Base-by-base conservation (phyloP, 2,888 invertebrate genomes). In the Escarpia spicata region DNA sequence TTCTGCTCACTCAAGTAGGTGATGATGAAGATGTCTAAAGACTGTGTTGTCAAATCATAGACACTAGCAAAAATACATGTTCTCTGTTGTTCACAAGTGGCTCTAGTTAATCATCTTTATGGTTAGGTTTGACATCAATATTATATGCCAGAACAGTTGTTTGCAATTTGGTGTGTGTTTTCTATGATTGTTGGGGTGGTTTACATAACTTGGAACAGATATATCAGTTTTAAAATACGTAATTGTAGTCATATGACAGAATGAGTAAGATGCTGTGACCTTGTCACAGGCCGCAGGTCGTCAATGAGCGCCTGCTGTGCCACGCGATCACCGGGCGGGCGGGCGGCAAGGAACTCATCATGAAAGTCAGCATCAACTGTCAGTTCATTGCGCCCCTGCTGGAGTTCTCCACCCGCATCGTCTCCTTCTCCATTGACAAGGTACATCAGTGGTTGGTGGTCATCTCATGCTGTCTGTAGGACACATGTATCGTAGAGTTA, bases 361-460 rank as follows among this genome's bases (percentile, higher is more conserved):
- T 96, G 95, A 95, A 95, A 93, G 95, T 96, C 58, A 95, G 96
- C 92, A 94, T 96, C n/a, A 94, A 94, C 60, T 95, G 96, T 44
- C 96, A 96, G 92, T 96, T 96, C 93, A 96, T 96, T 94, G 95
- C 95, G 92, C 96, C 96, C 2, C 94, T 96, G n/a, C 94, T 96
- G 6, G 95, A 96, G 93, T 96, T 96, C 95, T 96, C 96, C 31
- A 95, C 95, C 90, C 95, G 95, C 90, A 95, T 95, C 93, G 94
- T 96, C 89, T 95, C 95, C 94, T 96, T 96, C 94, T 95, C 96
- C 92, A 95, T 96, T 0, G 96, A 96, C 93, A 96, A 96, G 95
- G 96, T 96, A 93, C 52, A 52, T 52, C 52, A 52, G 12, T 52
- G 52, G 10, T 52, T 12, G 9, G 52, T 12, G 12, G 12, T 52